Evolutionary conservation across 2,797 vertebrate genomes (phyloP), one percentile per base, ranked within the genome.

Genomic region (Sebastes trivittatus): DNA sequence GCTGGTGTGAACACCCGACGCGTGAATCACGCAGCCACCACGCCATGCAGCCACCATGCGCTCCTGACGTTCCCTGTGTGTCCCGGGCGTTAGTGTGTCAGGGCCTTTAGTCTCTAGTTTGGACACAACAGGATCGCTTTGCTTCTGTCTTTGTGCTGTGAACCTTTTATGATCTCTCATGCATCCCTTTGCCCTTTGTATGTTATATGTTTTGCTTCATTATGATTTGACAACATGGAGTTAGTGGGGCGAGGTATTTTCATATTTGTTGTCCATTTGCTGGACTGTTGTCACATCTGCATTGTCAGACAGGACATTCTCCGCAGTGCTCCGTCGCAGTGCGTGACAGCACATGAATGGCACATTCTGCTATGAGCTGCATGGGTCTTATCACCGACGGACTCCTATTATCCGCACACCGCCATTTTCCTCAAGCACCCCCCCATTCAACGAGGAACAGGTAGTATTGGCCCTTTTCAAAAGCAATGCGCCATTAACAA

Each of bases 401-500:
- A 71, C 46, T 36, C 62, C 25, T 42, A 77, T 89, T 87, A 84
- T 89, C 72, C 49, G 34, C 75, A 74, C 42, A 64, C 72, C 7
- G 3, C 46, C 56, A 20, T 82, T 82, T 78, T 75, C 61, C 58
- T 72, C 67, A 49, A 62, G 85, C 59, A 7, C 11, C n/a, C 46
- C 78, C 78, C 78, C 13, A 49, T 88, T 90, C 85, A 86, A 58
- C 18, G 42, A 73, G 55, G 77, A 83, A 54, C 80, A 86, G 82
- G 85, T 84, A 88, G 85, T 84, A 36, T 87, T 62, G 87, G 72
- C 42, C 60, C 81, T 75, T 88, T 92, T 89, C 78, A 89, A 78
- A 87, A 71, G 69, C 80, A 83, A 34, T 18, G 56, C 70, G 49
- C 65, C 83, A 74, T 81, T 81, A 83, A 85, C 78, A 90, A 85